Percentiles rank a stretch among this genome's conserved stretches.
These are phyloP conservation scores for Muntiacus muntjak DNA, from an alignment of 2,113 vertebrate species.

Conservation along the genomic window DNA sequence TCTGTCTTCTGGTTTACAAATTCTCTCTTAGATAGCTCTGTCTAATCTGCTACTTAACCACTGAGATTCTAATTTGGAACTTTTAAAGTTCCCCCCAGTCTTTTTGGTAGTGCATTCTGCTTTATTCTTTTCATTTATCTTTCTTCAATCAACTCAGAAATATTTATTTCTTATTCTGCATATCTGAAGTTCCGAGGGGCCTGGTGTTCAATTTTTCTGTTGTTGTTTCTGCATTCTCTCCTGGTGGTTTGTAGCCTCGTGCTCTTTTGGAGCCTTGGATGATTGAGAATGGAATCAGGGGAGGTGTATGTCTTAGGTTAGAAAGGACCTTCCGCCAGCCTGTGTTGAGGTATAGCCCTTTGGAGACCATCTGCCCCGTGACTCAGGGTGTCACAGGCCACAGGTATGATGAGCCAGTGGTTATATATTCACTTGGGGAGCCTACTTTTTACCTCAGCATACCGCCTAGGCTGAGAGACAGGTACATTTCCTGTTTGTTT, in stretches of 20 bases:
- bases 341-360: background rate
- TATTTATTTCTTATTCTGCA: background rate
- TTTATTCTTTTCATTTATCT: background rate
- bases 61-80: background rate
- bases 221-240: background rate
- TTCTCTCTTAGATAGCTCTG: background rate
- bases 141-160: background rate
- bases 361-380: background rate
- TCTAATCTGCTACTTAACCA: background rate
- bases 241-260: background rate
- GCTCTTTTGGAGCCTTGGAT: background rate
- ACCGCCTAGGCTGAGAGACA: background rate
- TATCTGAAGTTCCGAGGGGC: background rate
- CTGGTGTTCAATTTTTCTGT: background rate
- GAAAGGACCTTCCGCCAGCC: background rate
- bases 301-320: background rate
- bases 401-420: background rate
- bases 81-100: background rate
- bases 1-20: background rate
- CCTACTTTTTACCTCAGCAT: background rate
- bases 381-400: background rate
- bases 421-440: background rate
- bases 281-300: accelerated
- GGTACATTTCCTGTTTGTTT: background rate
- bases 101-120: background rate